Base-by-base conservation (phyloP, 1,140 invertebrate species). In the Bombus huntii region DNA sequence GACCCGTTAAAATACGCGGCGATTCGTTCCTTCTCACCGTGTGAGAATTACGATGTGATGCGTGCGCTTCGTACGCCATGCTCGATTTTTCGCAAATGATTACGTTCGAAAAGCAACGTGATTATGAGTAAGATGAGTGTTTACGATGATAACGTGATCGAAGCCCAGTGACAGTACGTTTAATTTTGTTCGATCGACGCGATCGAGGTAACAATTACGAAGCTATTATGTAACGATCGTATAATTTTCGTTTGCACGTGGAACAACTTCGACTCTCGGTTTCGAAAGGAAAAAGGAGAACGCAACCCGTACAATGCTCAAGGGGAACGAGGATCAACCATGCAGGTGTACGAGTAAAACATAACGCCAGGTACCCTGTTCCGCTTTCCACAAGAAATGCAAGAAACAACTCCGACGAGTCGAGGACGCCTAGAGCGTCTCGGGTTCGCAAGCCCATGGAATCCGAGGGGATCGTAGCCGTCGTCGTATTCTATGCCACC, bases 1-100 rank as follows among this genome's bases (percentile, higher is more conserved):
- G 74, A 66, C 34, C 88, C 82, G 80, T 91, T 91, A 85, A 91
- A 87, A 91, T 88, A 73, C 70, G 71, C 65, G 31, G 4, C 25
- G 47, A 80, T n/a, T 57, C 37, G 72, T 66, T 76, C 71, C 34
- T 74, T 53, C 25, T 59, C 22, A 39, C 25, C n/a, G 4, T 59
- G 65, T 10, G 25, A 75, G 34, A 62, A 13, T 3, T 44, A 12
- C 13, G 5, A 2, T 15, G 15, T 47, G 62, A 42, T 53, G 53
- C 70, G 72, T 37, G 65, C 73, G 57, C 22, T 12, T 25, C 25
- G 42, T 39, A 70, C n/a, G 68, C 28, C 25, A 8, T 42, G 12
- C 15, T 22, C 25, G 65, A 68, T 37, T 66, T 78, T 77, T 42
- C 31, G 28, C 22, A 1, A 53, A 53, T 37, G 39, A 12, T 57